These are phyloP conservation scores for Pelobates fuscus DNA, from an alignment of 2,113 vertebrate species.

Conservation along the genomic window DNA sequence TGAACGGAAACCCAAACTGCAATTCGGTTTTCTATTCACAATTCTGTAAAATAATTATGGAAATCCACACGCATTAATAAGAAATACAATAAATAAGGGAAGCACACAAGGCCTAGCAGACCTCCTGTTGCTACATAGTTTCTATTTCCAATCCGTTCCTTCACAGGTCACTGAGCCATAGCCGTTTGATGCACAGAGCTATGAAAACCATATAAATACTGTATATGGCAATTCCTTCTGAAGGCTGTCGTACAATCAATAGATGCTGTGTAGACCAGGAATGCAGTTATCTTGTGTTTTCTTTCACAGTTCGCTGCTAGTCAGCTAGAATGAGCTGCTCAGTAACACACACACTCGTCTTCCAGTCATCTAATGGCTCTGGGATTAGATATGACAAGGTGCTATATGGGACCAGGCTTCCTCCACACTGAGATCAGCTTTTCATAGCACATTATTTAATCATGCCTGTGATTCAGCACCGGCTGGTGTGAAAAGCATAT, in stretches of 20 bases:
- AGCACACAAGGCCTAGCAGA: too few relatives aligned
- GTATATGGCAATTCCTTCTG: not conserved
- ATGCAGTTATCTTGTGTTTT: not conserved
- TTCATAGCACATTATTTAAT: not conserved
- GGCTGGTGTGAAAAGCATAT: too few relatives aligned
- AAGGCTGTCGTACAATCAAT: not conserved
- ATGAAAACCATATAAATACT: not conserved
- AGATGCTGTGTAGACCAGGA: too few relatives aligned
- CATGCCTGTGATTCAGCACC: not conserved
- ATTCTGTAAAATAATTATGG: too few relatives aligned
- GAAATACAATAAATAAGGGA: too few relatives aligned
- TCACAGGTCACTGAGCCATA: not conserved
- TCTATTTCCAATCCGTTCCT: not conserved
- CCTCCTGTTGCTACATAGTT: too few relatives aligned
- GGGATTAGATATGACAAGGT: not conserved
- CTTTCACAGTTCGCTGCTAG: not conserved
- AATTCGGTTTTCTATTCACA: too few relatives aligned
- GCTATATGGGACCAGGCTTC: not conserved
- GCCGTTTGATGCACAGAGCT: not conserved
- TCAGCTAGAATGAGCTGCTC: not conserved
- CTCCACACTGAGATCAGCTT: not conserved
- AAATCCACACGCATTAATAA: too few relatives aligned
- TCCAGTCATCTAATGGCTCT: not conserved
- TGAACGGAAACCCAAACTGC: too few relatives aligned
- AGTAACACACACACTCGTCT: not conserved